Evolutionary conservation across 1,140 invertebrate genomes (phyloP).

Genomic region (Papilio machaon): DNA sequence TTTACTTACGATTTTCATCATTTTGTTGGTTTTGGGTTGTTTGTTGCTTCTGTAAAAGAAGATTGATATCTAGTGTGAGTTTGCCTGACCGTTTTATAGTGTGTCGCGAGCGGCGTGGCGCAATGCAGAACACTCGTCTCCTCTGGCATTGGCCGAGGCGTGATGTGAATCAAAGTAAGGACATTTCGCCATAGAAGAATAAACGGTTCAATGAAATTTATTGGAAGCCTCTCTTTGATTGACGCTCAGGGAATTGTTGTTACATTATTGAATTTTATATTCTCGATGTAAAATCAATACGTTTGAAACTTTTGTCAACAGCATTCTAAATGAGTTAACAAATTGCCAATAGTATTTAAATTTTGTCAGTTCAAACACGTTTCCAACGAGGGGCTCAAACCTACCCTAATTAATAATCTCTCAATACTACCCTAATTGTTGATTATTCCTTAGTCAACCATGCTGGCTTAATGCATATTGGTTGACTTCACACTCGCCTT

Average conservation of each 20-base stretch:
- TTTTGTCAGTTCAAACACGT: no score
- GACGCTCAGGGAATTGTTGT: constrained; percentile 2
- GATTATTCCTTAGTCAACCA: no score
- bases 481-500: no score
- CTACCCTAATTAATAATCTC: no score
- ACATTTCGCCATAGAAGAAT: constrained; percentile 36
- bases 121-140: not conserved
- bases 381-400: no score
- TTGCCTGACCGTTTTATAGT: constrained; percentile 63
- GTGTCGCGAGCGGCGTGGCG: constrained; percentile 3
- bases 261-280: constrained; percentile 11
- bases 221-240: constrained; percentile 10
- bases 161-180: constrained; percentile 63
- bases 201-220: constrained; percentile 32
- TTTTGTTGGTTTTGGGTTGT: constrained; percentile 64
- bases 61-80: constrained; percentile 51
- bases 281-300: not conserved
- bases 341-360: not conserved
- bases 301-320: not conserved
- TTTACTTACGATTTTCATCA: constrained; percentile 75
- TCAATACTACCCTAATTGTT: no score
- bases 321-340: not conserved
- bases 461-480: no score
- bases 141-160: constrained; percentile 72
- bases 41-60: constrained; percentile 55